phyloP scores from a whole-genome alignment of 2,113 vertebrate genomes.

The Archocentrus centrarchus region DNA sequence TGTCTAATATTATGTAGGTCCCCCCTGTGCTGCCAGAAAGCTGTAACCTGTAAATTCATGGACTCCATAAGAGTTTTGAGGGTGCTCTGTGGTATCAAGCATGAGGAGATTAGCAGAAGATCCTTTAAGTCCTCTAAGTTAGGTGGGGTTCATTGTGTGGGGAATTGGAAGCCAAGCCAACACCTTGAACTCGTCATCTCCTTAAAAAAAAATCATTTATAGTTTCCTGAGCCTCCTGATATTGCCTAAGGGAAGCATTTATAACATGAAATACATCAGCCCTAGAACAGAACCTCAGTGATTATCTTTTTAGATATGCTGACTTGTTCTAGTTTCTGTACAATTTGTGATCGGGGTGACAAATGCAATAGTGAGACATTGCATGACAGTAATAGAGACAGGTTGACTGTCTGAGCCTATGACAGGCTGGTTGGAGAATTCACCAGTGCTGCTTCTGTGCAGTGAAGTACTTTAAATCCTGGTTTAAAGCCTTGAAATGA shows the following conservation, averaged over 20 bases:
- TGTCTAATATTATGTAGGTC: background rate
- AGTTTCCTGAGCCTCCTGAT: background rate
- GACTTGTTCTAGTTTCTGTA: background rate
- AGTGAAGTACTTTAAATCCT: background rate
- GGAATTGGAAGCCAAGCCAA: background rate
- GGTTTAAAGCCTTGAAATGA: background rate
- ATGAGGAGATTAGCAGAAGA: background rate
- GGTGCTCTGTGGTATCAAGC: background rate
- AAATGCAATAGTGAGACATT: background rate
- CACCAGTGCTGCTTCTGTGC: background rate
- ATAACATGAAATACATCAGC: background rate
- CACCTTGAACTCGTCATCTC: background rate
- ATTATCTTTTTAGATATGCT: background rate
- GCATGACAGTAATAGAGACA: slow-evolving; percentile 3
- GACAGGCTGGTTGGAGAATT: background rate
- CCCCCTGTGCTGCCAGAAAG: background rate
- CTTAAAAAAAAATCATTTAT: background rate
- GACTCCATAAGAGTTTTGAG: background rate
- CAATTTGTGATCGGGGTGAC: background rate
- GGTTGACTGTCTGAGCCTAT: background rate
- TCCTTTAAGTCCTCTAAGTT: background rate
- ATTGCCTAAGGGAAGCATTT: background rate
- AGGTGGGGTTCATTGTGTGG: background rate
- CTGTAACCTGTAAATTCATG: background rate
- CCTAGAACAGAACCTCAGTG: background rate